Evolutionary conservation across 2,797 vertebrate genomes (phyloP).

Genomic region (Bovichtus variegatus): DNA sequence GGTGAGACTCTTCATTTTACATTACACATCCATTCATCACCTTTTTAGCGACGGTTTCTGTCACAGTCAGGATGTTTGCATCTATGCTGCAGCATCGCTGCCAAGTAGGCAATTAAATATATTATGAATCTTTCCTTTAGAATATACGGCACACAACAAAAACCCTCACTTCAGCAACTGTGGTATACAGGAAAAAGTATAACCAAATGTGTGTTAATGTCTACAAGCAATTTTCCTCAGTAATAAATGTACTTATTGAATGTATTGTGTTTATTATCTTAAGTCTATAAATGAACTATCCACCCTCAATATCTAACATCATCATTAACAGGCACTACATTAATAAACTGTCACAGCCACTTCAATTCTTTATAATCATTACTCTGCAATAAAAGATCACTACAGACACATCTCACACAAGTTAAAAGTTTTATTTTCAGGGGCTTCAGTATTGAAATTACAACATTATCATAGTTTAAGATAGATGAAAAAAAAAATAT

Average conservation of each 20-base stretch:
- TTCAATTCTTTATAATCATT: background rate
- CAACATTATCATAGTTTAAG: background rate
- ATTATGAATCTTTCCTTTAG: conserved; percentile 22
- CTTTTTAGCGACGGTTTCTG: conserved; percentile 28
- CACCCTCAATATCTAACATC: background rate
- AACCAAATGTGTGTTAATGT: background rate
- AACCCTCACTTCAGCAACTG: background rate
- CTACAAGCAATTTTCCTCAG: conserved; percentile 11
- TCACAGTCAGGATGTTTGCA: conserved; percentile 33
- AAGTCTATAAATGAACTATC: background rate
- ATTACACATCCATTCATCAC: conserved; percentile 47
- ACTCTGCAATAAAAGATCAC: conserved; percentile 17
- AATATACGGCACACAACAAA: conserved; percentile 11
- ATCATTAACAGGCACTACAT: conserved; percentile 12
- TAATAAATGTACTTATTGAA: conserved; percentile 12
- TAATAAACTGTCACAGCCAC: conserved; percentile 9
- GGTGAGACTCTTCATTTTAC: conserved; percentile 47
- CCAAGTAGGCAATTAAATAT: conserved; percentile 28
- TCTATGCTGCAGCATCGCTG: conserved; percentile 41
- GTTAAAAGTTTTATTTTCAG: background rate
- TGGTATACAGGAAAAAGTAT: background rate
- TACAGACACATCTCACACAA: background rate
- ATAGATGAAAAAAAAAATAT: conserved; percentile 5
- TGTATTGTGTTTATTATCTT: background rate
- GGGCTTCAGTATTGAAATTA: background rate